A percentile compares a stretch with the other conserved stretches of the same genome.
phyloP scores from a whole-genome alignment of 2,888 invertebrate species.

The Phortica okadai region DNA sequence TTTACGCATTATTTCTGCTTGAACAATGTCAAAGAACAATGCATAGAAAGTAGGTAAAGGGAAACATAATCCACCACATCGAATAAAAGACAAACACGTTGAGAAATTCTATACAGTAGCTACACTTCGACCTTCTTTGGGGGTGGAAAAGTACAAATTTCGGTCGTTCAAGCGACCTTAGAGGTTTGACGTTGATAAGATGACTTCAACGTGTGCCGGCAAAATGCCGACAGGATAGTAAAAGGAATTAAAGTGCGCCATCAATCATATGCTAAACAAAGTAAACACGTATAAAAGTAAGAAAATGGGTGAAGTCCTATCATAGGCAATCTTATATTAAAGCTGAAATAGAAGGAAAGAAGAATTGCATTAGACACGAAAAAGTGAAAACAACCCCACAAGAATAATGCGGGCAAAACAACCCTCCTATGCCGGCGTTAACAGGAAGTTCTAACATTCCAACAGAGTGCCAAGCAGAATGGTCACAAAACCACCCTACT shows the following conservation, averaged over 20 bases:
- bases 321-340: neutral
- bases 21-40: neutral
- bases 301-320: conserved; percentile 45
- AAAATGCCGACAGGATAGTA: conserved; percentile 26
- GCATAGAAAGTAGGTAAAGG: neutral
- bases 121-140: neutral
- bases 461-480: neutral
- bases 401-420: neutral
- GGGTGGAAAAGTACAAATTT: conserved; percentile 34
- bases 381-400: neutral
- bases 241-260: conserved; percentile 56
- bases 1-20: neutral
- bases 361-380: conserved; percentile 37
- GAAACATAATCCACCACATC: conserved; percentile 7
- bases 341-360: conserved; percentile 23
- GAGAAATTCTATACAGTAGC: neutral
- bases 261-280: conserved; percentile 52
- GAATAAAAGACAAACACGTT: neutral
- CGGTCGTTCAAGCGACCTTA: neutral
- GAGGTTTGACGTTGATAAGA: neutral
- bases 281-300: neutral
- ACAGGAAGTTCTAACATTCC: conserved; percentile 16
- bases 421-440: neutral
- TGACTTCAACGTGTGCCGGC: neutral
- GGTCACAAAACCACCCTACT: conserved; percentile 51